Evolutionary conservation across 2,113 vertebrate genomes (phyloP).

Genomic region (Leucopsar rothschildi): DNA sequence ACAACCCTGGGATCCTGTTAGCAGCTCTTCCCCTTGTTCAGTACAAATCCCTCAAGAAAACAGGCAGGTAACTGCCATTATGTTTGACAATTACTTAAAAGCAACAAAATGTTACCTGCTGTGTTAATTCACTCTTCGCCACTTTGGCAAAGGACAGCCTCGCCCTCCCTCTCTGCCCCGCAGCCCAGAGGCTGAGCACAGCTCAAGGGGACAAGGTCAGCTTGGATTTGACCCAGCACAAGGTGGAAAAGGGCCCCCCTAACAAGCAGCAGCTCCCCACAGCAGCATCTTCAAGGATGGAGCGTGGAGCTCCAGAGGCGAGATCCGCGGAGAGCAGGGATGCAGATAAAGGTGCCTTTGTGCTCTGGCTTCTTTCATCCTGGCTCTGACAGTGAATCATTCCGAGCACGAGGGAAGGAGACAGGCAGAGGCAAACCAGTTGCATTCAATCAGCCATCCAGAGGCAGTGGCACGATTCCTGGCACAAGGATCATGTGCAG

Average conservation of each 20-base stretch:
- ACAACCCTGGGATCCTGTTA: slow-evolving; percentile 7
- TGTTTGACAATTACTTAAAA: slow-evolving; percentile 13
- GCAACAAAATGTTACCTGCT: neutral
- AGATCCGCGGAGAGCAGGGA: neutral
- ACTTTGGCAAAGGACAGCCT: neutral
- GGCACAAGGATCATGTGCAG: neutral
- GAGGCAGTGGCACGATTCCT: accelerated
- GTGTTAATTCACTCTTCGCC: slow-evolving; percentile 16
- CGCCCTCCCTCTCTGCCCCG: neutral
- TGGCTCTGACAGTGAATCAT: neutral
- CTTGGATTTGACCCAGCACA: neutral
- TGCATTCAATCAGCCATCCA: neutral
- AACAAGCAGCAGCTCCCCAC: neutral
- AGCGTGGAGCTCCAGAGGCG: accelerated
- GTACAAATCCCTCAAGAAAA: slow-evolving; percentile 41
- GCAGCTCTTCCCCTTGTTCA: slow-evolving; percentile 34
- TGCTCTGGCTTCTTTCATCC: neutral
- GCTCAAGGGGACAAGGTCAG: neutral
- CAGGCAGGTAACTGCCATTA: slow-evolving; percentile 19
- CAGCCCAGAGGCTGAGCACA: neutral
- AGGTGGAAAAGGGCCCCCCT: neutral
- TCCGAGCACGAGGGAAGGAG: neutral
- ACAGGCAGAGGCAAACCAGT: neutral
- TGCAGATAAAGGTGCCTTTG: neutral
- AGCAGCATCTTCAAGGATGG: neutral